phyloP scores from a whole-genome alignment of 2,797 vertebrate genomes.

The Craterocephalus amniculus region DNA sequence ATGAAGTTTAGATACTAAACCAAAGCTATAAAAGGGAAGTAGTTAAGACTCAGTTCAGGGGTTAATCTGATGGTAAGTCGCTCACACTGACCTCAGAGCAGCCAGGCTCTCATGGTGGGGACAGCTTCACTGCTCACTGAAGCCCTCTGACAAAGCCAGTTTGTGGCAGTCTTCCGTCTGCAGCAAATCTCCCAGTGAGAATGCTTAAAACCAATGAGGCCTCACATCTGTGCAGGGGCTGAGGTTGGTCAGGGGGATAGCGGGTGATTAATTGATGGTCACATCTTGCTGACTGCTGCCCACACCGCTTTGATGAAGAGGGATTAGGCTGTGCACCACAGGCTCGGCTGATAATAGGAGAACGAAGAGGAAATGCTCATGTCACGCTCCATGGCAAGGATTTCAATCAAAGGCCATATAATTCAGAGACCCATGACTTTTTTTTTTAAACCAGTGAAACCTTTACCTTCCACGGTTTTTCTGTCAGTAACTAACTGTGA shows the following conservation, averaged over 20 bases:
- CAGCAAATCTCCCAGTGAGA: constrained; percentile 72
- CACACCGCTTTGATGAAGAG: constrained; percentile 87
- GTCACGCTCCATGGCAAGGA: constrained; percentile 77
- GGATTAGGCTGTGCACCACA: constrained; percentile 84
- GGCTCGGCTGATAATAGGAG: constrained; percentile 82
- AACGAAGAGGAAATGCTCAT: constrained; percentile 77
- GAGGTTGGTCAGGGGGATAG: constrained; percentile 73
- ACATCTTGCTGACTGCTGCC: constrained; percentile 83
- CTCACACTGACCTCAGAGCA: constrained; percentile 57
- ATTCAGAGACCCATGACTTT: constrained; percentile 71
- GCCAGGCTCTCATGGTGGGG: constrained; percentile 54
- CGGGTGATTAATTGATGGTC: constrained; percentile 86
- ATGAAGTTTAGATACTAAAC: constrained; percentile 53
- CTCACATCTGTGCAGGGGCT: constrained; percentile 74
- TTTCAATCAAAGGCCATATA: constrained; percentile 80
- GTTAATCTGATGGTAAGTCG: constrained; percentile 73
- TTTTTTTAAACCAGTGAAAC: constrained; percentile 53
- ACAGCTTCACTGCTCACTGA: constrained; percentile 64
- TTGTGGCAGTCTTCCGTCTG: constrained; percentile 67
- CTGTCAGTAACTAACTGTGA: constrained; percentile 26
- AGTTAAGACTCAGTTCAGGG: constrained; percentile 67
- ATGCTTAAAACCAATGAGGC: constrained; percentile 78
- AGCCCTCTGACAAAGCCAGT: constrained; percentile 70
- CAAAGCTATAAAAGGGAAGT: constrained; percentile 64
- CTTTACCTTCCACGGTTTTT: constrained; percentile 40